These are phyloP conservation scores for Amitus sp. DNA, from an alignment of 2,888 invertebrate genomes.

Conservation along the genomic window DNA sequence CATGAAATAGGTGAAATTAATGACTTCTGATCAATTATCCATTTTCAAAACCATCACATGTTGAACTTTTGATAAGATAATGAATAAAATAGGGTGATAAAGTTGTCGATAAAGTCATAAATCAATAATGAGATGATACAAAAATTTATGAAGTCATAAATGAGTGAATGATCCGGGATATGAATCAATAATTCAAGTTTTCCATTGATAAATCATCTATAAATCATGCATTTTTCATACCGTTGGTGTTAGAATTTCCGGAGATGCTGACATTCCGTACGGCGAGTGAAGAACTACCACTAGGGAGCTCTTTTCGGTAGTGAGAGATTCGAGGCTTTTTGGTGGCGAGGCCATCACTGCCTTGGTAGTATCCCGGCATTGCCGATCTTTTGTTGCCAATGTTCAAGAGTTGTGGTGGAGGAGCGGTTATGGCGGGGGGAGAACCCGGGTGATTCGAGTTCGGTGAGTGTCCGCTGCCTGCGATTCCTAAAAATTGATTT, in stretches of 20 bases:
- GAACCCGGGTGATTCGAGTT: slow-evolving; percentile 79
- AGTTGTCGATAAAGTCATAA: too few relatives aligned
- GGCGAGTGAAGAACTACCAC: slow-evolving; percentile 25
- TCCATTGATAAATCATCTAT: too few relatives aligned
- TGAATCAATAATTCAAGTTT: too few relatives aligned
- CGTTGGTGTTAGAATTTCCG: slow-evolving; percentile 16
- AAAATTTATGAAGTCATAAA: too few relatives aligned
- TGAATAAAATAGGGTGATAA: too few relatives aligned
- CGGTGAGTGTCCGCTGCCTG: slow-evolving; percentile 81
- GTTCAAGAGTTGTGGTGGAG: slow-evolving; percentile 67
- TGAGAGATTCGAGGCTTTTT: slow-evolving; percentile 91
- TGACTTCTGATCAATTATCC: too few relatives aligned
- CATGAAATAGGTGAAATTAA: too few relatives aligned
- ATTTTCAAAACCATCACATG: too few relatives aligned
- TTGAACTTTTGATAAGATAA: too few relatives aligned
- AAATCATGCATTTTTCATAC: slow-evolving; percentile 32
- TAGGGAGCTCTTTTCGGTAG: slow-evolving; percentile 72
- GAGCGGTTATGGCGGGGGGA: slow-evolving; percentile 69
- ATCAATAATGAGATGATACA: too few relatives aligned
- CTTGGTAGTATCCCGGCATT: slow-evolving; percentile 73
- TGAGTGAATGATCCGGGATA: too few relatives aligned
- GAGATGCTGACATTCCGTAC: too few relatives aligned
- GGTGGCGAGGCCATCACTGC: slow-evolving; percentile 69
- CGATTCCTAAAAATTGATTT: neutral
- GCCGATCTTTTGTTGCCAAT: slow-evolving; percentile 72